phyloP scores from a whole-genome alignment of 1,140 invertebrate genomes.

The Brachionus koreanus region DNA sequence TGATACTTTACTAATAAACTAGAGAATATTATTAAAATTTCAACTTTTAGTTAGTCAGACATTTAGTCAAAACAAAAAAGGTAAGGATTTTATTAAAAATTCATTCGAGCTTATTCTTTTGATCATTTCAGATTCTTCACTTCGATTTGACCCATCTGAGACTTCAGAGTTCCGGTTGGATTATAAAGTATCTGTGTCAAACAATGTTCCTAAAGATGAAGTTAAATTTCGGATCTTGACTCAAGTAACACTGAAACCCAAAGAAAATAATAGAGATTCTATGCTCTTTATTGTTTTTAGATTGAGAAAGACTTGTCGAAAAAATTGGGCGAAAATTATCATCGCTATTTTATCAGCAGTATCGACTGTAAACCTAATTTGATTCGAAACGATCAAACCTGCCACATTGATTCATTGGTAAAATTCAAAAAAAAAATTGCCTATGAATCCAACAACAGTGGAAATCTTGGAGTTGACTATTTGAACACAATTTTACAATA shows the following conservation, averaged over 20 bases:
- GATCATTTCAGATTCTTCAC: neutral
- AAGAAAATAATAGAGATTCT: neutral
- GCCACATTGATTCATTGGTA: neutral
- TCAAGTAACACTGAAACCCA: neutral
- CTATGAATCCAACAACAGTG: neutral
- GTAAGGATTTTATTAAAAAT: neutral
- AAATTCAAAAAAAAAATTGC: constrained; percentile 31
- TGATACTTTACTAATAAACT: neutral
- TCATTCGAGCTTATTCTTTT: neutral
- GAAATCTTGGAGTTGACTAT: neutral
- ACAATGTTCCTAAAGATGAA: neutral
- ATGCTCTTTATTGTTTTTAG: neutral
- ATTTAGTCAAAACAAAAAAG: neutral
- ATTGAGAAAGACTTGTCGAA: neutral
- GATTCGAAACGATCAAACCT: neutral
- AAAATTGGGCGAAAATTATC: neutral
- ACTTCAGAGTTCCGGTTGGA: neutral
- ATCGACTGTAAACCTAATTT: neutral
- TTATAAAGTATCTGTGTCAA: neutral
- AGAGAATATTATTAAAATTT: neutral
- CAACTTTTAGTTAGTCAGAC: neutral
- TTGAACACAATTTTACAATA: neutral
- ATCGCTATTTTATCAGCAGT: neutral
- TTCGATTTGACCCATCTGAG: neutral
- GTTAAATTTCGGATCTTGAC: neutral